Conservation (phyloP, 2,888 invertebrate species). For the Frankliniella intonsa region DNA sequence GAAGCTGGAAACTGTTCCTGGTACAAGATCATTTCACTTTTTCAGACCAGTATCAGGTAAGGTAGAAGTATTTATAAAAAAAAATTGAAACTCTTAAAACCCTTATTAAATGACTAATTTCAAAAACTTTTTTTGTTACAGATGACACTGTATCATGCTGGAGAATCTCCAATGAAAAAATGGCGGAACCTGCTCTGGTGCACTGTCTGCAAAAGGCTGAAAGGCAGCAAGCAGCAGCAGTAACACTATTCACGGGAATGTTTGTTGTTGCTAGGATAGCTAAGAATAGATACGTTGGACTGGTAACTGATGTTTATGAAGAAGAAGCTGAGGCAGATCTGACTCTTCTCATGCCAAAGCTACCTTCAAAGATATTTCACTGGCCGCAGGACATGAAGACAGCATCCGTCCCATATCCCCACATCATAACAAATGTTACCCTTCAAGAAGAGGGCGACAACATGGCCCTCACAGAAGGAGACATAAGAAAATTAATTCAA, state of each 20-base stretch:
- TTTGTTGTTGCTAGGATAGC: slow-evolving; percentile 3
- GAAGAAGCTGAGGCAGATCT: not conserved
- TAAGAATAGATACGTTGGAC: not conserved
- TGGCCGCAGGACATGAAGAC: not conserved
- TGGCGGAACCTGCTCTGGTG: not conserved
- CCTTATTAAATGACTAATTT: no score
- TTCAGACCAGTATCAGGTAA: not conserved
- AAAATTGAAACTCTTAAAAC: not conserved
- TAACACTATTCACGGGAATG: not conserved
- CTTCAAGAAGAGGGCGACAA: not conserved
- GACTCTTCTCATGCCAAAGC: not conserved
- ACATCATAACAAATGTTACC: not conserved
- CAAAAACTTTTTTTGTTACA: not conserved
- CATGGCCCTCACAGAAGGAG: not conserved
- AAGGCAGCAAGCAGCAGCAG: not conserved
- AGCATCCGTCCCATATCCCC: slow-evolving; percentile 1
- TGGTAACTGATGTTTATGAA: not conserved
- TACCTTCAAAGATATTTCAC: not conserved
- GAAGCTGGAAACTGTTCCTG: not conserved
- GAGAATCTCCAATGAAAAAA: not conserved
- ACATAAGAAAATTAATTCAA: not conserved
- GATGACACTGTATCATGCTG: not conserved
- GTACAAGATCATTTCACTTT: slow-evolving; percentile 3
- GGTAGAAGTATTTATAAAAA: not conserved
- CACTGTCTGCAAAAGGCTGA: not conserved